Evolutionary conservation across 2,797 vertebrate species (phyloP), one percentile per base, ranked within the genome.

Genomic region (Petrocephalus sullivani): DNA sequence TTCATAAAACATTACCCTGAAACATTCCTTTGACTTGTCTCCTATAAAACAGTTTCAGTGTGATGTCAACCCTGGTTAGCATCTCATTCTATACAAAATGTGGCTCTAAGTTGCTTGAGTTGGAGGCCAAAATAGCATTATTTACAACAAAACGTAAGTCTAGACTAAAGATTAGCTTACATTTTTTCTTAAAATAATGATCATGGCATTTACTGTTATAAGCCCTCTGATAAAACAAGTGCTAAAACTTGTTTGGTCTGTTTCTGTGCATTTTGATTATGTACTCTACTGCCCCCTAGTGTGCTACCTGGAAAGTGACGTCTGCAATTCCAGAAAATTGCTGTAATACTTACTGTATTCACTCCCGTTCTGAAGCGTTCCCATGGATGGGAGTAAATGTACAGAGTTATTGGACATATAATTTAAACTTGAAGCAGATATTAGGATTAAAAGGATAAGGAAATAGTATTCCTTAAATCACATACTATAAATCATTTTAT

Each of bases 231-330:
- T 49, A 6, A 81, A 81, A 49, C 19, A 49, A 49, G 41, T 81
- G 75, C 37, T 46, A 21, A 49, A 49, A 21, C 16, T 49, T 81
- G n/a, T n/a, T n/a, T 4, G 41, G 41, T 46, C 19, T 81, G n/a
- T 9, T 49, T 49, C 19, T 49, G 41, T 85, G 7, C 53, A 41
- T 75, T 75, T 2, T 75, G 67, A 41, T 23, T 33, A 19, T 75
- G 14, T 37, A 33, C 53, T 85, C 83, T 85, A 28, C 83, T 85
- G 51, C 83, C 83, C 82, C 14, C 83, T 85, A 85, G 83, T 85
- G 83, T 85, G 23, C 12, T 33, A 85, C 12, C 49, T 56, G 23
- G 53, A 53, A 54, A 37, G 12, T n/a, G n/a, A 10, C 0, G 21
- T 57, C 23, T 49, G 37, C 41, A 81, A 16, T 81, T 81, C 75